Evolutionary conservation across 2,113 vertebrate genomes (phyloP).

Genomic region (Lagopus muta): DNA sequence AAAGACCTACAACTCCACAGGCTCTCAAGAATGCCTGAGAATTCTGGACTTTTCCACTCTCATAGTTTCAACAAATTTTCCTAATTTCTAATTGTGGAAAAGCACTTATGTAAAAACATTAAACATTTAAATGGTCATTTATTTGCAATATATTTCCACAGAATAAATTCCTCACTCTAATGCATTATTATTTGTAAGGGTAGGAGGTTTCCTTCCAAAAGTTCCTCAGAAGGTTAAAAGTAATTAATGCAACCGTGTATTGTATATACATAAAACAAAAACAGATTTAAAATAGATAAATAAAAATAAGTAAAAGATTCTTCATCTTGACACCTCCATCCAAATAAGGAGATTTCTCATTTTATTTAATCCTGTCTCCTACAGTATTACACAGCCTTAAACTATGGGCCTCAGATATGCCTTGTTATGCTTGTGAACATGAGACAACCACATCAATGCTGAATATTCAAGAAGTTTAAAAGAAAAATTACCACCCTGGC

Average conservation of each 20-base stretch:
- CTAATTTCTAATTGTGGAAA: not conserved
- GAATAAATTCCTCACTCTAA: not conserved
- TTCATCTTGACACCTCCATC: not conserved
- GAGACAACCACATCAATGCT: not conserved
- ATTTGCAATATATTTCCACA: not conserved
- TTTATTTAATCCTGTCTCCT: not conserved
- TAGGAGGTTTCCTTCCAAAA: not conserved
- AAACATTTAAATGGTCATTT: not conserved
- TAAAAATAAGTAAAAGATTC: not conserved
- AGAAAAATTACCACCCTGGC: not conserved
- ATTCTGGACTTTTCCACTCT: not conserved
- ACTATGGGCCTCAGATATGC: not conserved
- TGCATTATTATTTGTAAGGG: not conserved
- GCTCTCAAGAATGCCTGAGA: not conserved
- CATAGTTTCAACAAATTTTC: not conserved
- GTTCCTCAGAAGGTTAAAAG: not conserved
- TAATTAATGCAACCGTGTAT: not conserved
- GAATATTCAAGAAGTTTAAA: not conserved
- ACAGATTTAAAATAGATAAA: not conserved
- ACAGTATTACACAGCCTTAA: not conserved
- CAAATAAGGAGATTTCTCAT: not conserved
- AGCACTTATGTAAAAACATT: not conserved
- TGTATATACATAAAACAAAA: not conserved
- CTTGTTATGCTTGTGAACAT: not conserved
- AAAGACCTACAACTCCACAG: not conserved